A percentile compares a stretch with the other conserved stretches of the same genome.
phyloP scores from a whole-genome alignment of 2,113 vertebrate species.

The Pterocles orientalis region DNA sequence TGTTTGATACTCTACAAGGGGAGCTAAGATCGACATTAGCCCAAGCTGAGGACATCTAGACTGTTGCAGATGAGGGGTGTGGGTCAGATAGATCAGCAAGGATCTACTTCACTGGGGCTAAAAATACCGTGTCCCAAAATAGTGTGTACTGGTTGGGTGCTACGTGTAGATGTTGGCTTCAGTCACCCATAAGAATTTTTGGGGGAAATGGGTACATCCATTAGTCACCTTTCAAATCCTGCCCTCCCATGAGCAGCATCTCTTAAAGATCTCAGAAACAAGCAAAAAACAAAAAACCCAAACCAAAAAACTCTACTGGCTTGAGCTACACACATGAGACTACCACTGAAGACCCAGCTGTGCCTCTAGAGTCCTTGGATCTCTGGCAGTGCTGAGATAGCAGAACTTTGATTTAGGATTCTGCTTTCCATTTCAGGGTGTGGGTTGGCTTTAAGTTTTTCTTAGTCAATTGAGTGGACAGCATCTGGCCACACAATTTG shows the following conservation, averaged over 20 bases:
- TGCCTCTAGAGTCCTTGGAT: background rate
- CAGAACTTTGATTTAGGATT: background rate
- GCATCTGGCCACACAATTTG: accelerated
- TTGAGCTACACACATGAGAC: background rate
- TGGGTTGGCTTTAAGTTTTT: background rate
- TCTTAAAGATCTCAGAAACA: background rate
- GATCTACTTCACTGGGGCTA: background rate
- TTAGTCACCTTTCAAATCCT: background rate
- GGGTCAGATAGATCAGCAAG: background rate
- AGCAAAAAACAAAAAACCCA: accelerated
- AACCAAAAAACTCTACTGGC: background rate
- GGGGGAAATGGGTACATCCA: background rate
- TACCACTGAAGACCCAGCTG: background rate
- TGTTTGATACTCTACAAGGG: background rate
- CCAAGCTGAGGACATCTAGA: background rate
- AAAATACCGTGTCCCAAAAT: background rate
- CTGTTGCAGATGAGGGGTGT: background rate
- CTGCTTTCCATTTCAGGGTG: background rate
- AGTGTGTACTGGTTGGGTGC: background rate
- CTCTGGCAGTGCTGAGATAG: background rate
- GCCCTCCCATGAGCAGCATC: background rate
- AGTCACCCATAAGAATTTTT: background rate
- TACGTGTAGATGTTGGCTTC: background rate
- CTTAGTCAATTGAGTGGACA: background rate
- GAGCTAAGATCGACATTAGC: background rate